These are phyloP conservation scores for Serripes groenlandicus DNA, from an alignment of 2,888 invertebrate species.

Conservation along the genomic window DNA sequence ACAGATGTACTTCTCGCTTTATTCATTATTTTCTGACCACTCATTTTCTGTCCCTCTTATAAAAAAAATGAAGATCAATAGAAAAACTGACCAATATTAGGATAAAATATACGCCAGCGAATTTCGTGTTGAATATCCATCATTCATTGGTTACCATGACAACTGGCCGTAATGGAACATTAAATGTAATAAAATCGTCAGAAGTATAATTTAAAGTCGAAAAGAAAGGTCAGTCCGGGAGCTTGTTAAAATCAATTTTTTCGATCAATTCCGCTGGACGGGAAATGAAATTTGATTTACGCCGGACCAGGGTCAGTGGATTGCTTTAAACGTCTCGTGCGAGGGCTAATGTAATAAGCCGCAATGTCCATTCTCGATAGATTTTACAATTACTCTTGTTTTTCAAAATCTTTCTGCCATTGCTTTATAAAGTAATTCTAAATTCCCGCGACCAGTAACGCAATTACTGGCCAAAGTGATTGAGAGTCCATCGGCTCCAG, in stretches of 20 bases:
- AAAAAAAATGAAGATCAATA: conserved; percentile 68
- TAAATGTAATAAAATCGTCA: conserved; percentile 73
- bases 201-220: conserved; percentile 71
- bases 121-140: conserved; percentile 71
- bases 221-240: conserved; percentile 65
- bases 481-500: conserved; percentile 36
- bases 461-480: conserved; percentile 51
- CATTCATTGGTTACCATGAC: conserved; percentile 67
- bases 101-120: conserved; percentile 68
- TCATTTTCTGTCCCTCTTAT: conserved; percentile 32
- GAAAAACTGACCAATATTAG: conserved; percentile 66
- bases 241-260: conserved; percentile 69
- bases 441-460: conserved; percentile 62
- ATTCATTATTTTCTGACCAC: conserved; percentile 31
- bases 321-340: conserved; percentile 35
- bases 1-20: conserved; percentile 22
- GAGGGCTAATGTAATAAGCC: conserved; percentile 59
- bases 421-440: conserved; percentile 68
- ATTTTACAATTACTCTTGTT: conserved; percentile 70
- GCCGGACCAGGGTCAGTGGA: conserved; percentile 52
- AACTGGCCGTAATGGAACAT: conserved; percentile 71
- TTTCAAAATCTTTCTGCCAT: conserved; percentile 64
- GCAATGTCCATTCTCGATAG: conserved; percentile 55
- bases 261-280: conserved; percentile 56
- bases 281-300: conserved; percentile 68